These are phyloP conservation scores for Dendrocincla tyrannina DNA, from an alignment of 2,797 vertebrate species.

Conservation along the genomic window DNA sequence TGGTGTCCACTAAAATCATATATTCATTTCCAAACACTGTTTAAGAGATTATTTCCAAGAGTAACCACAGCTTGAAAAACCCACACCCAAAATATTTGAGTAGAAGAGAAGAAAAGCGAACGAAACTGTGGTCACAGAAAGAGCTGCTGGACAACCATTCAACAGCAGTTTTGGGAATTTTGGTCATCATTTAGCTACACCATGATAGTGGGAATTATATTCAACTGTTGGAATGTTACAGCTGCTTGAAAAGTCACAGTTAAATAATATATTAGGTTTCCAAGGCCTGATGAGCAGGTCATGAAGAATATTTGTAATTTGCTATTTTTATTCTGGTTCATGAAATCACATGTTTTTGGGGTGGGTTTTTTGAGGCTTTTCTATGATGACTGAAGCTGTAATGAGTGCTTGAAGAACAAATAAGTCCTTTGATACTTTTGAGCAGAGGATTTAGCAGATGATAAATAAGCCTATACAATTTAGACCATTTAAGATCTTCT, in stretches of 20 bases:
- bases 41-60: not conserved
- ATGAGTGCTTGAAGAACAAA: not conserved
- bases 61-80: fast-evolving
- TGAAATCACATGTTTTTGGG: not conserved
- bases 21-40: not conserved
- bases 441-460: not conserved
- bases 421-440: not conserved
- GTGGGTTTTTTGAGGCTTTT: not conserved
- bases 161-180: not conserved
- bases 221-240: not conserved
- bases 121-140: not conserved
- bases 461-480: not conserved
- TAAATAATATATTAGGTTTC: not conserved
- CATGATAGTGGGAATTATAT: not conserved
- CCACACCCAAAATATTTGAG: not conserved
- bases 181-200: not conserved
- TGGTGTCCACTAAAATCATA: not conserved
- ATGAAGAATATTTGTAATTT: not conserved
- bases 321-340: not conserved
- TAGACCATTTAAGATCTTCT: not conserved
- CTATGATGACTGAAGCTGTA: not conserved
- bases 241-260: not conserved
- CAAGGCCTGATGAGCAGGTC: not conserved
- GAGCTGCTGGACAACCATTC: not conserved
- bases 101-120: not conserved